Evolutionary conservation across 2,888 invertebrate genomes (phyloP).

Genomic region (Cosmopolites sordidus): DNA sequence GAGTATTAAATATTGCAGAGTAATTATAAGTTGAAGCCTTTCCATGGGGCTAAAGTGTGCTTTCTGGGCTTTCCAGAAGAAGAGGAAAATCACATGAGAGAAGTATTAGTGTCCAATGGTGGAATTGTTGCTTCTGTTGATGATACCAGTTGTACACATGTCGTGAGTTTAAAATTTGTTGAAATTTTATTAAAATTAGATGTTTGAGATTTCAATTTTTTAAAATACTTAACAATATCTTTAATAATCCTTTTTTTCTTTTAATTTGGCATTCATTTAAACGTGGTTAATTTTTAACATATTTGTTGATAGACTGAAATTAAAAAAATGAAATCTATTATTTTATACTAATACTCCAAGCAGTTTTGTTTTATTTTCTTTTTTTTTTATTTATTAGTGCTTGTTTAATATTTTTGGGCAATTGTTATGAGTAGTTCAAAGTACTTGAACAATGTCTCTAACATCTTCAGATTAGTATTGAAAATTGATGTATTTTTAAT

Average conservation of each 20-base stretch:
- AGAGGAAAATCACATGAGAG: conserved; percentile 88
- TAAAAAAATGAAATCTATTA: too few species aligned
- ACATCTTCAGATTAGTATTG: background rate
- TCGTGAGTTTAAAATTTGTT: conserved; percentile 60
- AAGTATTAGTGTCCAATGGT: conserved; percentile 81
- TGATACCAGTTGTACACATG: conserved; percentile 84
- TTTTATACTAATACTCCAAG: too few species aligned
- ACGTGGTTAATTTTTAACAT: too few species aligned
- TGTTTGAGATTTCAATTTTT: too few species aligned
- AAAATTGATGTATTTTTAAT: background rate
- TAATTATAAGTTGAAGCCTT: conserved; percentile 77
- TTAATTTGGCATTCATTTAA: too few species aligned
- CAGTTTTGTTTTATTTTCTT: too few species aligned
- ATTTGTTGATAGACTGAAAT: too few species aligned
- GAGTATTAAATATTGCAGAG: conserved; percentile 47
- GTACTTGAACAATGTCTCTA: background rate
- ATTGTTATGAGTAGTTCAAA: conserved; percentile 17
- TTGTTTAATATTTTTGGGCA: conserved; percentile 14
- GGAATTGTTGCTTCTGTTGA: conserved; percentile 73
- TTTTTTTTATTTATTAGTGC: conserved; percentile 15
- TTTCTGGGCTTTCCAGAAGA: conserved; percentile 88
- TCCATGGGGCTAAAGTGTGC: conserved; percentile 80
- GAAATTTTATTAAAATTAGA: background rate
- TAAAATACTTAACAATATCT: too few species aligned
- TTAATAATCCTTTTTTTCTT: too few species aligned